phyloP scores from a whole-genome alignment of 2,113 vertebrate genomes.

The Corythornis vintsioides region DNA sequence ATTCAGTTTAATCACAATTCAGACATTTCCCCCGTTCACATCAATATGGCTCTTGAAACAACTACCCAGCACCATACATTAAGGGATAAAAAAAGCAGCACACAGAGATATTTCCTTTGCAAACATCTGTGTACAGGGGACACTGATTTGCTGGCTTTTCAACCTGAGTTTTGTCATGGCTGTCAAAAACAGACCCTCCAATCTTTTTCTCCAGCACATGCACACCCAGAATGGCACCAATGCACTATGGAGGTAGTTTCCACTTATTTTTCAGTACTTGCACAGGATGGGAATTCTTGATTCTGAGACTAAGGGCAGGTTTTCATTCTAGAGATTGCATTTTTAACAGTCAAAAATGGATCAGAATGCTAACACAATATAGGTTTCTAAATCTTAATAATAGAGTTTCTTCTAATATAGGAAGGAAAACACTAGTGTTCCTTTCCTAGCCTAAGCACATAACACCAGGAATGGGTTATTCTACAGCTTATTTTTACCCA shows the following conservation, averaged over 20 bases:
- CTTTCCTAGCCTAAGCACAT: not conserved
- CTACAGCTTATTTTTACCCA: not conserved
- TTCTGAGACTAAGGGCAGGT: not conserved
- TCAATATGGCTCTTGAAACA: not conserved
- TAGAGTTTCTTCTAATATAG: not conserved
- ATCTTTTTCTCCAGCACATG: not conserved
- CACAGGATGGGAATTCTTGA: not conserved
- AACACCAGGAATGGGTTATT: too few species aligned
- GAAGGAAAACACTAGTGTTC: not conserved
- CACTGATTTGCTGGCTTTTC: not conserved
- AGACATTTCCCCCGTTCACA: not conserved
- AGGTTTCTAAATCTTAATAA: not conserved
- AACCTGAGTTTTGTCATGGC: not conserved
- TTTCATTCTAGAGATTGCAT: not conserved
- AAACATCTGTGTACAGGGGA: not conserved
- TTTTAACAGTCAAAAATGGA: not conserved
- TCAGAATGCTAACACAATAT: not conserved
- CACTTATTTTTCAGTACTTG: not conserved
- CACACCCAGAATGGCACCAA: not conserved
- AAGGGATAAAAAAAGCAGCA: not conserved
- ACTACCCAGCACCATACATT: not conserved
- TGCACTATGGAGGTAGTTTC: not conserved
- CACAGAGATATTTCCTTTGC: not conserved
- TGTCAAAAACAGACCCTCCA: not conserved
- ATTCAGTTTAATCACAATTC: not conserved